Conservation (phyloP, 2,888 invertebrate species). For the Cosmia trapezina region DNA sequence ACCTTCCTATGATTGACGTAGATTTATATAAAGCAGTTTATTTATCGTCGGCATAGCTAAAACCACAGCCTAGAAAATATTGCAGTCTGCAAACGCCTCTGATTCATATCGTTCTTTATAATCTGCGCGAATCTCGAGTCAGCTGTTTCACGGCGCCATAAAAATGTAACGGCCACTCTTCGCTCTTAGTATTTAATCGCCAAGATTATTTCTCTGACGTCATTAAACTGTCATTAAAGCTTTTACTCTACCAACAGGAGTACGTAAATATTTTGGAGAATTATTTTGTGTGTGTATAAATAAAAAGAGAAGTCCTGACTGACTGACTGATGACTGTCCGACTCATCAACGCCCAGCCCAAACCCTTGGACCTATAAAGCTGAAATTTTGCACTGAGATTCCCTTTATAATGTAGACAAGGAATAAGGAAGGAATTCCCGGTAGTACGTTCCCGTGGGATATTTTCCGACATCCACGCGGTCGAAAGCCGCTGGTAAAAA, state of each 20-base stretch:
- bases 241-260: constrained; percentile 38
- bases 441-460: no score
- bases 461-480: no score
- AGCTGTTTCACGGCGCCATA: constrained; percentile 59
- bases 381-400: no score
- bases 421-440: no score
- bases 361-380: no score
- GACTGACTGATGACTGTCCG: no score
- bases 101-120: constrained; percentile 43
- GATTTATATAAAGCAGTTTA: constrained; percentile 30
- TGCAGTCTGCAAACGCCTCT: constrained; percentile 35
- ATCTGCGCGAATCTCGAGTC: constrained; percentile 51
- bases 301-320: no score
- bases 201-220: constrained; percentile 53
- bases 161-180: constrained; percentile 64
- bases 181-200: constrained; percentile 49
- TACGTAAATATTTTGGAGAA: constrained; percentile 38
- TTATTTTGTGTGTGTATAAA: constrained; percentile 31
- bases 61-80: constrained; percentile 33
- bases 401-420: no score
- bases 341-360: no score
- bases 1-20: constrained; percentile 38
- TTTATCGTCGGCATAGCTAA: constrained; percentile 16
- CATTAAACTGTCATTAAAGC: constrained; percentile 49
- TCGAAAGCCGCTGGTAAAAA: no score